Conservation (phyloP, 2,797 vertebrate species). For the Paedocypris micromegethes region DNA sequence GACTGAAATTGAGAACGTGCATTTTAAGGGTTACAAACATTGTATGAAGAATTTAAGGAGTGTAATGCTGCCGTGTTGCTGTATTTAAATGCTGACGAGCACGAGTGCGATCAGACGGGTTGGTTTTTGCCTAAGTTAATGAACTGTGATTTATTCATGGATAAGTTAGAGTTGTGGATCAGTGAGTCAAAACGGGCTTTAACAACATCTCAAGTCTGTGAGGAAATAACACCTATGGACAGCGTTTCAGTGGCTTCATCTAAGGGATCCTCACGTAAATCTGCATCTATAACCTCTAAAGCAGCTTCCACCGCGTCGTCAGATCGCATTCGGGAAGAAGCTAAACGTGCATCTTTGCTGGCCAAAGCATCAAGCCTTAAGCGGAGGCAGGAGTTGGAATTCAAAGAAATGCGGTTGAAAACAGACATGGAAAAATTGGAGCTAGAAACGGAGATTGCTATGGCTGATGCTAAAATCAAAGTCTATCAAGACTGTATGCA, state of each 20-base stretch:
- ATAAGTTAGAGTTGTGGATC: slow-evolving; percentile 14
- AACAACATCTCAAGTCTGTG: background rate
- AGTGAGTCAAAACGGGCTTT: background rate
- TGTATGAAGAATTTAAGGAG: slow-evolving; percentile 9
- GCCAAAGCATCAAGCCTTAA: slow-evolving; percentile 13
- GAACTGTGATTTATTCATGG: slow-evolving; percentile 5
- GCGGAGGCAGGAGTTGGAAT: slow-evolving; percentile 15
- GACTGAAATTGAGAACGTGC: background rate
- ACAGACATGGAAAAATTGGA: slow-evolving; percentile 28
- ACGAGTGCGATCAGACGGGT: slow-evolving; percentile 10
- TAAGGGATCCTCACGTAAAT: background rate
- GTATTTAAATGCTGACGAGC: slow-evolving; percentile 20
- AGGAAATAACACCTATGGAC: slow-evolving; percentile 13
- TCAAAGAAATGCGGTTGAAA: slow-evolving; percentile 19
- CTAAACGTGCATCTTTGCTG: slow-evolving; percentile 21
- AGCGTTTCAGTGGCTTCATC: slow-evolving; percentile 9
- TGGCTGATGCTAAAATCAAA: slow-evolving; percentile 25
- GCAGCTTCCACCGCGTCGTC: background rate
- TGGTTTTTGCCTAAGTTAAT: slow-evolving; percentile 21
- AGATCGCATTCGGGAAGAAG: slow-evolving; percentile 15
- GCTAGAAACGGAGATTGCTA: too few species aligned
- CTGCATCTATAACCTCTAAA: background rate
- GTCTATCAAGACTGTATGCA: slow-evolving; percentile 17
- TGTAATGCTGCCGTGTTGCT: background rate
- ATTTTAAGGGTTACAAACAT: background rate